phyloP scores from a whole-genome alignment of 2,888 invertebrate species.

The Luperina testacea region DNA sequence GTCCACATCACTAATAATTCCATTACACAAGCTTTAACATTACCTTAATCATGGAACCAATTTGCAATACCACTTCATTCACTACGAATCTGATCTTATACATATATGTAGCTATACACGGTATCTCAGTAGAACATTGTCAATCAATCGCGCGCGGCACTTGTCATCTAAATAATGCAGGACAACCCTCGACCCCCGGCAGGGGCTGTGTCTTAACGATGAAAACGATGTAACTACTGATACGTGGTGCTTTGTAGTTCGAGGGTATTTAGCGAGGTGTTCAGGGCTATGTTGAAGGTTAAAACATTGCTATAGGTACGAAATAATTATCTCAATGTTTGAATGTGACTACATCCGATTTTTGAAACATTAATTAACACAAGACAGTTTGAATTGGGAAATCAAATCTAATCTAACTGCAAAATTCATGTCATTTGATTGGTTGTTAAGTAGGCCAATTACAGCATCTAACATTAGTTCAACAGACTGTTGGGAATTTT shows the following conservation, averaged over 20 bases:
- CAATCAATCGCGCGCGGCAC: slow-evolving; percentile 57
- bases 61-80: slow-evolving; percentile 14
- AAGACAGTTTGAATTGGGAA: not conserved
- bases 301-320: not conserved
- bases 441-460: too few relatives aligned
- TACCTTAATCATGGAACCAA: slow-evolving; percentile 21
- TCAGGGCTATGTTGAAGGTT: not conserved
- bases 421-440: too few relatives aligned
- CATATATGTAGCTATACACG: slow-evolving; percentile 9
- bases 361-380: not conserved
- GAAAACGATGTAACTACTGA: slow-evolving; percentile 41
- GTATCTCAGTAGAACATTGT: slow-evolving; percentile 52
- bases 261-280: not conserved
- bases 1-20: slow-evolving; percentile 9
- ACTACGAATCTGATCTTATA: not conserved
- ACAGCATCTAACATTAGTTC: too few relatives aligned
- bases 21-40: slow-evolving; percentile 5
- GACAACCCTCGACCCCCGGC: slow-evolving; percentile 19
- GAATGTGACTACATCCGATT: not conserved
- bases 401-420: not conserved
- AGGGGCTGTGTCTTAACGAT: slow-evolving; percentile 38
- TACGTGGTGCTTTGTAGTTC: slow-evolving; percentile 17
- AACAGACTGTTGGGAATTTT: too few relatives aligned
- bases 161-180: slow-evolving; percentile 67
- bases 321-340: not conserved